These are phyloP conservation scores for Mantis religiosa DNA, from an alignment of 2,888 invertebrate species.

Conservation along the genomic window DNA sequence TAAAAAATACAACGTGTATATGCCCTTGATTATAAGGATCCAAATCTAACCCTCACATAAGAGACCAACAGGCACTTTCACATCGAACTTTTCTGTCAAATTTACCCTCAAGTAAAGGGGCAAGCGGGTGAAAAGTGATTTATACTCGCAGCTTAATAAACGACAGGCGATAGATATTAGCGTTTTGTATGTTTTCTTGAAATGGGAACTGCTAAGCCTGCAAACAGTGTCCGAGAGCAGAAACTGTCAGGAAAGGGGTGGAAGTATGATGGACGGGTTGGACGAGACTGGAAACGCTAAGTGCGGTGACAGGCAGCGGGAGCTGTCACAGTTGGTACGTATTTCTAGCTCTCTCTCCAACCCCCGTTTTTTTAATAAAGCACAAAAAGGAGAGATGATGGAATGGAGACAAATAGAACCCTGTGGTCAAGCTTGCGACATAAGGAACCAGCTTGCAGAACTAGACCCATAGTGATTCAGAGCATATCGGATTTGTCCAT, in stretches of 20 bases:
- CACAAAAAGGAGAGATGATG: neutral
- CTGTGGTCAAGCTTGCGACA: neutral
- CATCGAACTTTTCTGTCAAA: no score
- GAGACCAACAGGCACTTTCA: no score
- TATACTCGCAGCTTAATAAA: neutral
- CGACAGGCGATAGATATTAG: neutral
- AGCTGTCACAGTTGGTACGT: neutral
- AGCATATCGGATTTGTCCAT: no score
- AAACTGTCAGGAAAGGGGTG: neutral
- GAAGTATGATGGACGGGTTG: neutral
- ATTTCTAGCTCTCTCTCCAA: neutral
- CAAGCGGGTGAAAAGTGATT: neutral
- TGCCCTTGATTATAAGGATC: no score
- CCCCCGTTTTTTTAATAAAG: neutral
- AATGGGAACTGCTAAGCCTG: neutral
- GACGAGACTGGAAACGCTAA: neutral
- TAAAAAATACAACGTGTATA: no score
- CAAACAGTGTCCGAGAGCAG: neutral
- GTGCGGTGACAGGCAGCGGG: neutral
- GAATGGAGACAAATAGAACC: neutral
- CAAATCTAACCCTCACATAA: no score
- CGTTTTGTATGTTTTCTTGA: neutral
- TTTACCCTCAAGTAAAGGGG: neutral
- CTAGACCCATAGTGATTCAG: no score
- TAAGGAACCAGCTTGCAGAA: neutral